Percentiles rank a stretch among this genome's conserved stretches.
These are phyloP conservation scores for Chelonus insularis DNA, from an alignment of 1,140 invertebrate species.

Conservation along the genomic window DNA sequence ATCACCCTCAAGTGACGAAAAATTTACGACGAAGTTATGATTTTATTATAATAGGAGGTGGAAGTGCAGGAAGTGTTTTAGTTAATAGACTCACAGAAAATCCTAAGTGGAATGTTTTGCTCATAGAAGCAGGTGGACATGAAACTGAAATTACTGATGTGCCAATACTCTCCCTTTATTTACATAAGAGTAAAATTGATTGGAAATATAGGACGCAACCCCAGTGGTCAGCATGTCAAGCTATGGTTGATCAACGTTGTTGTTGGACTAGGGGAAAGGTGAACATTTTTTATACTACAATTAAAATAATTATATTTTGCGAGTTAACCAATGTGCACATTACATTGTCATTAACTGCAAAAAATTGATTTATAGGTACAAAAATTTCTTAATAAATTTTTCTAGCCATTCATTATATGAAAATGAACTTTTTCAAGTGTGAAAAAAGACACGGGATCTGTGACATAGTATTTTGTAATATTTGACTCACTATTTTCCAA, in stretches of 20 bases:
- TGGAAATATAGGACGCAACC: constrained; percentile 92
- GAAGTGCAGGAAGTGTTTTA: constrained; percentile 85
- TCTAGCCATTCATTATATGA: no score
- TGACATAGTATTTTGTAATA: no score
- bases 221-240: constrained; percentile 80
- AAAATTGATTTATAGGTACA: no score
- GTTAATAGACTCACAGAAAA: constrained; percentile 83
- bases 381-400: no score
- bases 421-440: no score
- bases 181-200: constrained; percentile 88
- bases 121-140: constrained; percentile 86
- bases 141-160: constrained; percentile 83
- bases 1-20: constrained; percentile 70
- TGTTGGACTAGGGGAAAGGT: constrained; percentile 83
- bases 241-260: constrained; percentile 78
- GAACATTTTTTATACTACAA: background rate
- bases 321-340: no score
- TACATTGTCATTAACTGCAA: no score
- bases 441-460: no score
- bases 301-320: no score
- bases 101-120: constrained; percentile 74
- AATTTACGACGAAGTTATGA: constrained; percentile 72
- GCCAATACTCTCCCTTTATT: constrained; percentile 78
- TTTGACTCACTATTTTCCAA: no score
- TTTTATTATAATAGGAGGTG: constrained; percentile 79